Evolutionary conservation across 2,113 vertebrate genomes (phyloP), one percentile per base, ranked within the genome.

Genomic region (Plectropomus leopardus): DNA sequence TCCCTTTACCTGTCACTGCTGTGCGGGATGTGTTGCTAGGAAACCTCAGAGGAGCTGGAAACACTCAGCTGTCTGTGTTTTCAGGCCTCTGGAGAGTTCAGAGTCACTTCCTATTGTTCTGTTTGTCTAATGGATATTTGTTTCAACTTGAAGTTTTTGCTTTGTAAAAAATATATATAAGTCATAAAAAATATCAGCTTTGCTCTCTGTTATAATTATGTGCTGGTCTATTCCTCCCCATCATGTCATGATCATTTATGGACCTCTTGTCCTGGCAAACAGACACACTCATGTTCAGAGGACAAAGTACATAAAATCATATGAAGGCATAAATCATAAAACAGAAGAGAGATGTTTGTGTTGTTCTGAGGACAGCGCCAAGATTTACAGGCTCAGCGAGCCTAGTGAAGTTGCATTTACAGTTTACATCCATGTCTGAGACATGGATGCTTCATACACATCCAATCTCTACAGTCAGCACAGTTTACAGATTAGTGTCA

Each of bases 11-110:
- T 48, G 36, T 61, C 23, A 16, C 51, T 63, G 9, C 42, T 34
- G 0, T 28, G 24, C 10, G 1, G 1, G 6, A 9, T 48, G 57
- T 32, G 19, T 75, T 74, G 58, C 51, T 47, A 42, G 53, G 53
- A 78, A 54, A 71, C 70, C 47, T 55, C 40, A 44, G 47, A 73
- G 36, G n/a, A 50, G 50, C 1, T 42, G 42, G n/a, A 51, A 59
- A 58, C 50, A 32, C 51, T 9, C 28, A 23, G 23, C 55, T 9
- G 40, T 21, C 9, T 61, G 14, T 69, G 15, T 48, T 51, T 30
- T 69, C 13, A 19, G 3, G 9, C 3, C 36, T 67, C 19, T 61
- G 16, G 54, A 51, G 26, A 58, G 79, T 48, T 47, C 0, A 66
- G 50, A 17, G 23, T 14, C n/a, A 19, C 55, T 64, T 58, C 40